Conservation (phyloP, 64 coral and sea anemone genomes). For the Cladopsammia gracilis region DNA sequence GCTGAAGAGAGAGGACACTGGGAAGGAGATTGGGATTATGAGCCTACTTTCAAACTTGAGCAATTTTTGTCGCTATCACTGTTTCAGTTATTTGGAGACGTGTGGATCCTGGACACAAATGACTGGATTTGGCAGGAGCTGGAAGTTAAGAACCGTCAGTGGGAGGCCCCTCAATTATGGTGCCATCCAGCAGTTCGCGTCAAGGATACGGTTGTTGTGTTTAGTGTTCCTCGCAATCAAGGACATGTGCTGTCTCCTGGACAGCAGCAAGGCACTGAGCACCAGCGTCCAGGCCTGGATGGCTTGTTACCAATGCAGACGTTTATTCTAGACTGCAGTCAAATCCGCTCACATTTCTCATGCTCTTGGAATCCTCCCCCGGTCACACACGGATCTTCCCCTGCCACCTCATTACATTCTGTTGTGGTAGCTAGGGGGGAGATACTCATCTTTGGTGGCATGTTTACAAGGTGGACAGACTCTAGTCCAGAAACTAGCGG, state of each 20-base stretch:
- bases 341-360: conserved; percentile 33
- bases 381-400: background rate
- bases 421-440: conserved; percentile 85
- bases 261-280: background rate
- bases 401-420: conserved; percentile 86
- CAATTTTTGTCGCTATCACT: background rate
- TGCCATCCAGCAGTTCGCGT: conserved; percentile 89
- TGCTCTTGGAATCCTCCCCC: conserved; percentile 50
- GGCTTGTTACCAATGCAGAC: conserved; percentile 51
- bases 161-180: conserved; percentile 92
- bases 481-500: conserved; percentile 19
- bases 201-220: conserved; percentile 78
- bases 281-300: conserved; percentile 17
- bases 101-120: conserved; percentile 90
- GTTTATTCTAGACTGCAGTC: conserved; percentile 70
- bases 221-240: conserved; percentile 55
- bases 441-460: conserved; percentile 89
- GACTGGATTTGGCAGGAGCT: conserved; percentile 88
- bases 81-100: conserved; percentile 86
- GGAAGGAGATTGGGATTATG: no score
- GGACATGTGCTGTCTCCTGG: conserved; percentile 11
- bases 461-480: conserved; percentile 49
- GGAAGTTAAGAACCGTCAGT: conserved; percentile 55
- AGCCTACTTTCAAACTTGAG: no score
- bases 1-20: no score